Base-by-base conservation (phyloP, 2,113 vertebrate species). In the Aix galericulata region DNA sequence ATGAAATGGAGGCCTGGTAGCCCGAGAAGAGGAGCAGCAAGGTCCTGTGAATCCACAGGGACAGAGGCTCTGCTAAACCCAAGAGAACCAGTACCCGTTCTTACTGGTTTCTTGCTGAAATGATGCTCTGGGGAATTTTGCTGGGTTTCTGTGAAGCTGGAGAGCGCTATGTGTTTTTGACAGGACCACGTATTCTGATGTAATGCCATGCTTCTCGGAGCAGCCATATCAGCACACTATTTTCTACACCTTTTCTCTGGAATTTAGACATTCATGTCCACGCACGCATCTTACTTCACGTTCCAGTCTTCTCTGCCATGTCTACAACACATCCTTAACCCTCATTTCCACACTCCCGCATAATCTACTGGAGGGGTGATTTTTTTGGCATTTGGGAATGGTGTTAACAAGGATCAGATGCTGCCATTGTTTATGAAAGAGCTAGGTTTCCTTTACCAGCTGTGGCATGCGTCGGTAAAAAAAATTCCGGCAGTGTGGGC, bases 341-440 rank as follows among this genome's bases (percentile, higher is more conserved):
- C 53, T 80, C 17, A 0, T 95, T 95, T 90, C 80, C 78, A 81
- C 80, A 75, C 52, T 90, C 76, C 50, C 38, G 36, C 48, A 29
- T 89, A 86, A 96, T 83, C 89, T 88, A 74, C 89, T 74, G 38
- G 72, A 67, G 81, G 36, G 42, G 68, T 11, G 26, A 66, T 36
- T 64, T 95, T 64, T 96, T 72, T 84, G 88, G 64, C 93, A 68
- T 84, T 88, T 88, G 48, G 81, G 71, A 60, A 32, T 0, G 1
- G 48, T 90, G 82, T 91, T 95, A 97, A 94, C 85, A 90, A 81
- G 79, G 79, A 83, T 95, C 94, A 95, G 90, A 83, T 81, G 93
- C 68, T 93, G 93, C 91, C 90, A 81, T 86, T 89, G 71, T 71
- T 84, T 86, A 36, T 21, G 64, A 94, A 94, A 79, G 68, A 78